Conservation (phyloP, 2,888 invertebrate species). For the Eudasyphora cyanicolor region DNA sequence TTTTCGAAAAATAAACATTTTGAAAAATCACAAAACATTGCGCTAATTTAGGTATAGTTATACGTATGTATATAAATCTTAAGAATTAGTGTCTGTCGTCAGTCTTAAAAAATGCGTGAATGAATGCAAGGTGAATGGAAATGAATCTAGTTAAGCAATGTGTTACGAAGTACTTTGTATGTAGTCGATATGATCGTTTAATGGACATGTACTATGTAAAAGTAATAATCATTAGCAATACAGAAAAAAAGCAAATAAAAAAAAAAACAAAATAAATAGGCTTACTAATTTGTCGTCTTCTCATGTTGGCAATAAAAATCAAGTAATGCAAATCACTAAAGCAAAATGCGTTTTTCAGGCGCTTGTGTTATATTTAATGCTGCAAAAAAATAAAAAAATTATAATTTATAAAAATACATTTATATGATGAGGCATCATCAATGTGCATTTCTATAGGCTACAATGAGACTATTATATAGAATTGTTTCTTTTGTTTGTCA, state of each 20-base stretch:
- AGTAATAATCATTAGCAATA: neutral
- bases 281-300: slow-evolving; percentile 62
- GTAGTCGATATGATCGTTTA: neutral
- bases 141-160: no score
- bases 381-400: slow-evolving; percentile 53
- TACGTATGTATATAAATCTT: no score
- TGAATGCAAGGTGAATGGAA: neutral
- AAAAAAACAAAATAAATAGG: slow-evolving; percentile 38
- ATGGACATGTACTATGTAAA: neutral
- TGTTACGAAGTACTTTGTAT: neutral
- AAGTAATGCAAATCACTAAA: slow-evolving; percentile 44
- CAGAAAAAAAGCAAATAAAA: neutral
- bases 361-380: slow-evolving; percentile 45
- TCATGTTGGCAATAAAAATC: slow-evolving; percentile 54
- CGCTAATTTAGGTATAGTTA: no score
- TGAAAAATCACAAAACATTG: no score
- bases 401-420: neutral
- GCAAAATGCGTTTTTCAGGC: slow-evolving; percentile 30
- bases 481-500: neutral
- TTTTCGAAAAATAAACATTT: no score
- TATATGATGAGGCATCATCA: no score
- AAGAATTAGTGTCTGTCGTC: no score
- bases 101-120: slow-evolving; percentile 25
- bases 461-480: neutral
- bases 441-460: no score